A percentile compares a stretch with the other conserved stretches of the same genome.
Evolutionary conservation across 2,113 vertebrate genomes (phyloP).

Genomic region (Circaetus gallicus): DNA sequence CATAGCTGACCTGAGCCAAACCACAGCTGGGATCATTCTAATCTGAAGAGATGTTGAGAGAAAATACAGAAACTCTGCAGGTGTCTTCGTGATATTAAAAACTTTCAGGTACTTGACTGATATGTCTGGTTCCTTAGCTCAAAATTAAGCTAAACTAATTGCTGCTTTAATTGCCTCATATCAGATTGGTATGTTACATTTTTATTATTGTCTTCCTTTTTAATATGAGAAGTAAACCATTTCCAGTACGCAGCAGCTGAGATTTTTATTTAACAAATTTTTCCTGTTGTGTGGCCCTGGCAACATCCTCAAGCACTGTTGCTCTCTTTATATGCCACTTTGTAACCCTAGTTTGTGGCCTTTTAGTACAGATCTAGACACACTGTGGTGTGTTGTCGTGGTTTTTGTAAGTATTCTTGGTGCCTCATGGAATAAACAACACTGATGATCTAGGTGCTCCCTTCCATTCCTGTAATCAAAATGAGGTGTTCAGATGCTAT

Average conservation of each 20-base stretch:
- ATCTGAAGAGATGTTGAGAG: not conserved
- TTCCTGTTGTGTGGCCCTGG: not conserved
- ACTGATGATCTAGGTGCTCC: not conserved
- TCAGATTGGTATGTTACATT: not conserved
- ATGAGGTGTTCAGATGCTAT: not conserved
- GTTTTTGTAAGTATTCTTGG: not conserved
- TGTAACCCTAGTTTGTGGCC: not conserved
- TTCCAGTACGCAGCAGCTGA: not conserved
- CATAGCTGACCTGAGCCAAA: not conserved
- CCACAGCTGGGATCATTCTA: not conserved
- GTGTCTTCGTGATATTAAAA: not conserved
- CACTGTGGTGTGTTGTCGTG: not conserved
- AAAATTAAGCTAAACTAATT: not conserved
- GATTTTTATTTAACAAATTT: not conserved
- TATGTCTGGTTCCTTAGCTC: not conserved
- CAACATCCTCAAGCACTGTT: not conserved
- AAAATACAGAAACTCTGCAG: not conserved
- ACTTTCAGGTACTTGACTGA: not conserved
- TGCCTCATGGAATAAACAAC: not conserved
- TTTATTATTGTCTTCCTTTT: not conserved
- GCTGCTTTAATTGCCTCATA: not conserved
- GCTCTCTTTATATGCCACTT: not conserved
- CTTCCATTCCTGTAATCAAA: not conserved
- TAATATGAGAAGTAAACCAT: not conserved
- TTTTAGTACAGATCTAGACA: not conserved